phyloP scores from a whole-genome alignment of 2,888 invertebrate genomes.

The Heliconius charithonia region DNA sequence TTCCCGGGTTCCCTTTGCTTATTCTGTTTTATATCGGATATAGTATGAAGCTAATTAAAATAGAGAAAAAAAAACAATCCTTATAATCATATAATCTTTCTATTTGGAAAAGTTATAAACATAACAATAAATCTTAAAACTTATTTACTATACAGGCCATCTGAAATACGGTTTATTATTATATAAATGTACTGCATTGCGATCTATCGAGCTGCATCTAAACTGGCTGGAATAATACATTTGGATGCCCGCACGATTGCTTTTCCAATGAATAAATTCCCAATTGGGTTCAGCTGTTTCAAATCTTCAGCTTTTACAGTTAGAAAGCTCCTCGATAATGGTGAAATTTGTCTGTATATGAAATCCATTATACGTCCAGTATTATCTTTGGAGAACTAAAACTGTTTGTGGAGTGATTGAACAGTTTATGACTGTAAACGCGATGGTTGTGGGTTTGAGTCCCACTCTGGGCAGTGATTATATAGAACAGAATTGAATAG shows the following conservation, averaged over 20 bases:
- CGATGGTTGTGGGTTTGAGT: too few species aligned
- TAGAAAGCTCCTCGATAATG: neutral
- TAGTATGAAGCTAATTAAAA: neutral
- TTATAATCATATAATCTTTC: neutral
- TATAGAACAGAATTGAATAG: too few species aligned
- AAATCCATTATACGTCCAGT: neutral
- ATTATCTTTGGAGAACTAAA: neutral
- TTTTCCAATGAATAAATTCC: slow-evolving; percentile 46
- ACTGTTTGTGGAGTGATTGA: neutral
- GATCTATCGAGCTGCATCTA: slow-evolving; percentile 26
- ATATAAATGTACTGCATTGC: slow-evolving; percentile 28
- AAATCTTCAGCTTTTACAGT: slow-evolving; percentile 25
- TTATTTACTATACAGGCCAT: neutral
- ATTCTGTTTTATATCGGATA: neutral
- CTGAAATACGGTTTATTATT: slow-evolving; percentile 9
- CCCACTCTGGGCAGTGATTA: too few species aligned
- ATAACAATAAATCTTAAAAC: neutral
- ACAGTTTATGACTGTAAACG: too few species aligned
- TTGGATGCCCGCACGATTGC: slow-evolving; percentile 34
- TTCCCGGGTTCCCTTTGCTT: neutral
- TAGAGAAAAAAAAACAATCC: neutral
- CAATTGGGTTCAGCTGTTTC: slow-evolving; percentile 38
- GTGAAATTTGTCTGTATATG: neutral
- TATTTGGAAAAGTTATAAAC: neutral
- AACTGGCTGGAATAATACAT: slow-evolving; percentile 40